Conservation (phyloP, 64 coral and sea anemone genomes). For the Porites lutea region DNA sequence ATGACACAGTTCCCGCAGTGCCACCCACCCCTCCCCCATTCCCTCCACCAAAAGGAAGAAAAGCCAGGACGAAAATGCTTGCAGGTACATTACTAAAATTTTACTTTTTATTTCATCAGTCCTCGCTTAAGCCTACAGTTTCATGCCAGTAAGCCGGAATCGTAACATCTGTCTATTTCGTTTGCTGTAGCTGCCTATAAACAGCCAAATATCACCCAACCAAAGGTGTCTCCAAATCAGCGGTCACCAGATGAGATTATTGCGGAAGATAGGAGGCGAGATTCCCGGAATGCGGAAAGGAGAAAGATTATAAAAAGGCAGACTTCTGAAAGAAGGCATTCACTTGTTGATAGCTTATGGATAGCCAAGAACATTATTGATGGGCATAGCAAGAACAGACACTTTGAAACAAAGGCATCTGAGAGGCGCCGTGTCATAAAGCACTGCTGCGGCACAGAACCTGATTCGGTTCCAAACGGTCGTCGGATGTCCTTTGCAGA, state of each 20-base stretch:
- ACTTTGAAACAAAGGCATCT: not conserved
- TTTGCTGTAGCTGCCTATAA: too few species aligned
- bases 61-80: too few species aligned
- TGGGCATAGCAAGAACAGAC: not conserved
- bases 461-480: not conserved
- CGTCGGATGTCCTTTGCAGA: not conserved
- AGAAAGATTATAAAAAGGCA: not conserved
- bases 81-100: too few species aligned
- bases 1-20: too few species aligned
- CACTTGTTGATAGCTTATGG: conserved; percentile 2
- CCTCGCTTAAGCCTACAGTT: too few species aligned
- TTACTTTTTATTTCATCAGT: too few species aligned
- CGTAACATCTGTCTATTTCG: too few species aligned
- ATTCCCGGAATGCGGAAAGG: not conserved
- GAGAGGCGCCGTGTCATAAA: not conserved
- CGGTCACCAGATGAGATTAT: not conserved
- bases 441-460: not conserved
- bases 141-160: too few species aligned
- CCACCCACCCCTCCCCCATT: too few species aligned
- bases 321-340: not conserved
- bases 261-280: not conserved
- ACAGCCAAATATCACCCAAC: too few species aligned
- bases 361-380: not conserved
- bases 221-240: too few species aligned
- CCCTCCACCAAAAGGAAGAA: too few species aligned